Evolutionary conservation across 2,797 vertebrate species (phyloP), one percentile per base, ranked within the genome.

Genomic region (Eupleurogrammus muticus): DNA sequence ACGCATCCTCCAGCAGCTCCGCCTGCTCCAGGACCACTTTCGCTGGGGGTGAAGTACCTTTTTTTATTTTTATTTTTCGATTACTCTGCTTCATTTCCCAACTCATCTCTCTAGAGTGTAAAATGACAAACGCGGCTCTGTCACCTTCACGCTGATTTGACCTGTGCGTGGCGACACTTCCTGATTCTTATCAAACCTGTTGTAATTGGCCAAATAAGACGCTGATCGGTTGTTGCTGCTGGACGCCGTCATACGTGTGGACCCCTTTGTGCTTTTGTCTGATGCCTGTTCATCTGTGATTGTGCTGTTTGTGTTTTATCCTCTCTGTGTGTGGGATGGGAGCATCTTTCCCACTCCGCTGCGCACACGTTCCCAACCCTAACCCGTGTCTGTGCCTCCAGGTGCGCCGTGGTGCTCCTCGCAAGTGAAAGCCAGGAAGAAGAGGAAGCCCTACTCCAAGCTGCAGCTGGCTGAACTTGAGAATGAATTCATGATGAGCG

Each of bases 401-500:
- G 97, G 95, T 92, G 90, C 94, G 77, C 92, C 95, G 24, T 97
- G 97, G 97, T 95, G 95, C 87, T 95, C 96, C 14, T 92, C 95
- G 70, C 97, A 95, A 66, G 93, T 93, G 87, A 96, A 92, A 84
- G 91, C 94, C 58, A 94, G 96, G 83, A 98, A 96, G 92, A 99
- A 99, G 92, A 95, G 97, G 85, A 97, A 97, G 88, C 97, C 97
- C 19, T 98, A 98, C 90, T 94, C 97, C 17, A 98, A 99, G 84
- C 94, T 93, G 61, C 97, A 98, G 93, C 95, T 98, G 66, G 95
- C 96, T 70, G 96, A 97, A 90, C 93, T 98, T 93, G 97, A 99
- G 90, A 96, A 95, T 77, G 97, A 97, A 92, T 98, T 99, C 82
- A 92, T 97, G 82, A 92, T 96, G 85, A 96, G 96, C 70, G 97